Evolutionary conservation across 2,113 vertebrate species (phyloP).

Genomic region (Odobenus rosmarus): DNA sequence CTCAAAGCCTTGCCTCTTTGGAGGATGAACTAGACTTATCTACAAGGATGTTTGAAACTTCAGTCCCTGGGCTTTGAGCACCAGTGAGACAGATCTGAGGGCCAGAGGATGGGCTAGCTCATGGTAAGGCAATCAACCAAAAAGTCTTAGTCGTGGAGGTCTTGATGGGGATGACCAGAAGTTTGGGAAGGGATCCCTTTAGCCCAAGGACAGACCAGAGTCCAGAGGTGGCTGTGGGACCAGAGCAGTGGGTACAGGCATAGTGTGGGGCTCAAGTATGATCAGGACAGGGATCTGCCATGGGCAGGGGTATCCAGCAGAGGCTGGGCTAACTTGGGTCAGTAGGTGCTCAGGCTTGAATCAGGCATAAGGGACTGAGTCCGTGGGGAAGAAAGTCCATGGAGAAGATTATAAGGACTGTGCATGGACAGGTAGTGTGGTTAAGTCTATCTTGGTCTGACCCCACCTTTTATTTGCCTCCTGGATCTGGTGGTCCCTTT

Average conservation of each 20-base stretch:
- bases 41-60: not conserved
- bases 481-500: not conserved
- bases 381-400: not conserved
- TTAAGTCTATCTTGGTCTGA: not conserved
- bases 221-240: not conserved
- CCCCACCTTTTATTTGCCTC: not conserved
- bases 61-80: not conserved
- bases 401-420: not conserved
- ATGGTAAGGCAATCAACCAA: not conserved
- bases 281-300: not conserved
- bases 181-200: not conserved
- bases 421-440: not conserved
- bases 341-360: not conserved
- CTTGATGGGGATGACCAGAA: not conserved
- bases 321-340: not conserved
- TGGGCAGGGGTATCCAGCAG: not conserved
- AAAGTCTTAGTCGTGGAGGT: not conserved
- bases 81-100: not conserved
- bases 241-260: not conserved
- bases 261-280: not conserved
- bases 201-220: not conserved
- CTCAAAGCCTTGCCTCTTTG: not conserved
- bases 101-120: not conserved
- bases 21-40: not conserved
- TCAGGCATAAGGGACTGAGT: not conserved